Percentiles rank a stretch among this genome's conserved stretches.
phyloP scores from a whole-genome alignment of 2,888 invertebrate species.

The Pseudococcus longispinus region DNA sequence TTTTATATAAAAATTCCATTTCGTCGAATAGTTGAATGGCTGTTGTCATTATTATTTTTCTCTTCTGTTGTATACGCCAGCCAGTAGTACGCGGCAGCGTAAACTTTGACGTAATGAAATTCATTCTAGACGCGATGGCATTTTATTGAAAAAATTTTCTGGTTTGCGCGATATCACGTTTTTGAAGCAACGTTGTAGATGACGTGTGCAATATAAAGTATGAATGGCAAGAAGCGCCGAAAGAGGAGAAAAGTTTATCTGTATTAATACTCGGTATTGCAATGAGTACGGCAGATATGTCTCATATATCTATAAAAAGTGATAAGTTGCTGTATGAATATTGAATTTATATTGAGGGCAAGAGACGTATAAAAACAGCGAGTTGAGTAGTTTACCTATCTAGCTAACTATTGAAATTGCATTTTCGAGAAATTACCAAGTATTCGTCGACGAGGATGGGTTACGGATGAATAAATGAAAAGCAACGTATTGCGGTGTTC shows the following conservation, averaged over 20 bases:
- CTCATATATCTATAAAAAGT: background rate
- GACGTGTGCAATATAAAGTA: background rate
- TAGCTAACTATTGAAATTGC: background rate
- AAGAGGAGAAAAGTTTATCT: background rate
- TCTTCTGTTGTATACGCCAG: background rate
- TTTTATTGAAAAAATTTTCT: background rate
- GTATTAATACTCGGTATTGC: background rate
- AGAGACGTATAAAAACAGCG: background rate
- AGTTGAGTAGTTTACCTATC: background rate
- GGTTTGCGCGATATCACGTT: background rate
- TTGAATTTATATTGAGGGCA: background rate
- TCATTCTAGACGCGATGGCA: background rate
- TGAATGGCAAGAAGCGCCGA: background rate
- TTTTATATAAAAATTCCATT: background rate
- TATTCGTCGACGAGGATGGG: background rate
- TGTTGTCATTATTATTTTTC: conserved; percentile 2
- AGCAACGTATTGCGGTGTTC: background rate
- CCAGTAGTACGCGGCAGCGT: background rate
- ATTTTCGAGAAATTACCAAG: background rate
- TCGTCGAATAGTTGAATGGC: background rate
- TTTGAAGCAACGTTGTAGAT: background rate
- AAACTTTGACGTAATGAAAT: background rate
- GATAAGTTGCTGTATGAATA: background rate
- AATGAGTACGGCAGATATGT: background rate
- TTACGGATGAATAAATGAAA: conserved; percentile 3